These are phyloP conservation scores for Amblyopsis hoosieri DNA, from an alignment of 2,797 vertebrate species.

Conservation along the genomic window DNA sequence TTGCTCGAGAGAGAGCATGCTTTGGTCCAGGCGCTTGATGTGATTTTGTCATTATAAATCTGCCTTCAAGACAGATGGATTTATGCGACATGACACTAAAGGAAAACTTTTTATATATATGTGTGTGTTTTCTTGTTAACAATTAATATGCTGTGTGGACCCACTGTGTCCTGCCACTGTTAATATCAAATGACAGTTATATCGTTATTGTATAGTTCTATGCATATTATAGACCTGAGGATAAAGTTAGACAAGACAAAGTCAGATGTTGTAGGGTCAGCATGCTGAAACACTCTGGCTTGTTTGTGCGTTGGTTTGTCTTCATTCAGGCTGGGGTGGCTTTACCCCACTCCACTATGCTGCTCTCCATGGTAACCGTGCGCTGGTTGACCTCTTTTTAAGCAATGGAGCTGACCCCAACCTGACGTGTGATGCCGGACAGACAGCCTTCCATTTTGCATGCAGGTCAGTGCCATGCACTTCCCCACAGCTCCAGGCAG, in stretches of 20 bases:
- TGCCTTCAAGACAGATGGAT: constrained; percentile 13
- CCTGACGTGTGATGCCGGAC: constrained; percentile 76
- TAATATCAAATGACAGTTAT: neutral
- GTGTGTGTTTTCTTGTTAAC: neutral
- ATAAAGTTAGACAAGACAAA: no score
- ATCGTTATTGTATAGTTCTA: neutral
- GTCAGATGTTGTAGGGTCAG: no score
- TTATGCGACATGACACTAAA: neutral
- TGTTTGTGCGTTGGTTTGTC: neutral
- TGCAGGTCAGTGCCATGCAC: constrained; percentile 67
- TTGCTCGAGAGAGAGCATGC: neutral
- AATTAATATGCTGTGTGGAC: neutral
- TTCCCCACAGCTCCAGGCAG: neutral
- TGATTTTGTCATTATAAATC: constrained; percentile 46
- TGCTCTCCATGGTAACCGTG: constrained; percentile 77
- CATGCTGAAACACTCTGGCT: neutral
- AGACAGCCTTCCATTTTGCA: constrained; percentile 82
- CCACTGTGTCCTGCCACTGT: no score
- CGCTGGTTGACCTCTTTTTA: constrained; percentile 74
- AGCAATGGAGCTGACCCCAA: constrained; percentile 79
- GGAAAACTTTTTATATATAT: neutral
- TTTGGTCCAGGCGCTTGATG: constrained; percentile 16
- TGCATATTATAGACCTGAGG: neutral
- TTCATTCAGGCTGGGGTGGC: constrained; percentile 79
- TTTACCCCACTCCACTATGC: constrained; percentile 82